Percentiles rank a stretch among this genome's conserved stretches.
These are phyloP conservation scores for Amphiduros pacificus DNA, from an alignment of 2,888 invertebrate genomes.

Conservation along the genomic window DNA sequence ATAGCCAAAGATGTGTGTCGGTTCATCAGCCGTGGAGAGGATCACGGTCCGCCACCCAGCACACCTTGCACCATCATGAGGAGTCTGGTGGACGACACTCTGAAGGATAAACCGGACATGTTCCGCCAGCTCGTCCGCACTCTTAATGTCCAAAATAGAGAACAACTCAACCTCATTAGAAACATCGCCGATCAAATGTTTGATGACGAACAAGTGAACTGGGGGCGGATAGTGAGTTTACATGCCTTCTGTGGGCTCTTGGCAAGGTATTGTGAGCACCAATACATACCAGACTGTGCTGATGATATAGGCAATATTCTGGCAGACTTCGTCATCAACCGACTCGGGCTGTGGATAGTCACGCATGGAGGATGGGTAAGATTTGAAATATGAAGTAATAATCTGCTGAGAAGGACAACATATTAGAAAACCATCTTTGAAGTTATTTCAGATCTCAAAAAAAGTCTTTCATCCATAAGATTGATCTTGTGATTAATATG, in stretches of 20 bases:
- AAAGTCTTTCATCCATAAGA: too few relatives aligned
- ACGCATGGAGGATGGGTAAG: slow-evolving; percentile 36
- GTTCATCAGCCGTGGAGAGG: slow-evolving; percentile 24
- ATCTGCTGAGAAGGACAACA: too few relatives aligned
- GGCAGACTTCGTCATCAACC: slow-evolving; percentile 28
- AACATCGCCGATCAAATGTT: slow-evolving; percentile 31
- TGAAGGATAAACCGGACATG: slow-evolving; percentile 27
- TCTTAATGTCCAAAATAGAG: slow-evolving; percentile 20
- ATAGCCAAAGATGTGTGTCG: slow-evolving; percentile 28
- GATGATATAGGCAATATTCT: slow-evolving; percentile 29
- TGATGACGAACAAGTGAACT: slow-evolving; percentile 30
- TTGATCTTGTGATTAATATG: too few relatives aligned
- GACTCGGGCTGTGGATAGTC: slow-evolving; percentile 36
- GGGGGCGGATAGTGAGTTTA: slow-evolving; percentile 35
- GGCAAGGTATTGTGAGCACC: slow-evolving; percentile 28
- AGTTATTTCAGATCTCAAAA: too few relatives aligned
- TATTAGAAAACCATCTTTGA: too few relatives aligned
- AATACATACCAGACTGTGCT: slow-evolving; percentile 24
- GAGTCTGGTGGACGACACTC: slow-evolving; percentile 29
- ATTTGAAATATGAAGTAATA: background rate
- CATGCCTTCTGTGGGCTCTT: slow-evolving; percentile 34
- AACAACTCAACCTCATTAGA: slow-evolving; percentile 27
- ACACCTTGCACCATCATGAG: slow-evolving; percentile 26
- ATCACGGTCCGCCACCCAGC: slow-evolving; percentile 22
- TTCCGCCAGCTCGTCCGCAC: slow-evolving; percentile 22